These are phyloP conservation scores for Hyperoplus immaculatus DNA, from an alignment of 2,797 vertebrate genomes.

Conservation along the genomic window DNA sequence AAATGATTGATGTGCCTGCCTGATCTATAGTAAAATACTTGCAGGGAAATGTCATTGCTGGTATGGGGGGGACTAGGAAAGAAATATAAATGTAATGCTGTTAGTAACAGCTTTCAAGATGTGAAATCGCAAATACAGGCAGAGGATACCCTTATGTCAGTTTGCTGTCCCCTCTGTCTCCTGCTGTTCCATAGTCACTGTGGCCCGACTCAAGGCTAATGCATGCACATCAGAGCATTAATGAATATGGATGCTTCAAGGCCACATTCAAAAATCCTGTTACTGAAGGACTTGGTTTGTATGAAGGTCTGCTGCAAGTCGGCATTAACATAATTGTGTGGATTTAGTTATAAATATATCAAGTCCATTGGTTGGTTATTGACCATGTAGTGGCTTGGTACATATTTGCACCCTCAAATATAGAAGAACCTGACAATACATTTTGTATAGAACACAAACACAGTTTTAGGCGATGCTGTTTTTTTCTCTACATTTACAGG, in stretches of 20 bases:
- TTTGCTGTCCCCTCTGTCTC: constrained; percentile 42
- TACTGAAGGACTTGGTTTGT: not conserved
- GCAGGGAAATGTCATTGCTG: constrained; percentile 7
- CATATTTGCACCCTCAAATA: not conserved
- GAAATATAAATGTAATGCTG: not conserved
- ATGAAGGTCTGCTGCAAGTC: not conserved
- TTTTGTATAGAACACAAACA: not conserved
- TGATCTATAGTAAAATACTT: constrained; percentile 1
- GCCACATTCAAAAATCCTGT: not conserved
- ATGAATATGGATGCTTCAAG: constrained; percentile 71
- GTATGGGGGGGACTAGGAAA: too few species aligned
- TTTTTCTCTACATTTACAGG: not conserved
- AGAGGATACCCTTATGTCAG: not conserved
- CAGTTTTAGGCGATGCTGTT: not conserved
- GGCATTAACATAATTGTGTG: too few species aligned
- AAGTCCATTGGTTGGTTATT: not conserved
- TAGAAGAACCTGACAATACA: not conserved
- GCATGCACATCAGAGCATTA: constrained; percentile 38
- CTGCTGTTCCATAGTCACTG: constrained; percentile 33
- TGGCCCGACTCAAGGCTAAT: constrained; percentile 58
- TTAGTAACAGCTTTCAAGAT: not conserved
- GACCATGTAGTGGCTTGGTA: too few species aligned
- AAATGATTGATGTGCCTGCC: not conserved
- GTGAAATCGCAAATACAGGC: not conserved
- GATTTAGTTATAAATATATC: not conserved